Evolutionary conservation across 2,888 invertebrate species (phyloP).

Genomic region (Rhingia rostrata): DNA sequence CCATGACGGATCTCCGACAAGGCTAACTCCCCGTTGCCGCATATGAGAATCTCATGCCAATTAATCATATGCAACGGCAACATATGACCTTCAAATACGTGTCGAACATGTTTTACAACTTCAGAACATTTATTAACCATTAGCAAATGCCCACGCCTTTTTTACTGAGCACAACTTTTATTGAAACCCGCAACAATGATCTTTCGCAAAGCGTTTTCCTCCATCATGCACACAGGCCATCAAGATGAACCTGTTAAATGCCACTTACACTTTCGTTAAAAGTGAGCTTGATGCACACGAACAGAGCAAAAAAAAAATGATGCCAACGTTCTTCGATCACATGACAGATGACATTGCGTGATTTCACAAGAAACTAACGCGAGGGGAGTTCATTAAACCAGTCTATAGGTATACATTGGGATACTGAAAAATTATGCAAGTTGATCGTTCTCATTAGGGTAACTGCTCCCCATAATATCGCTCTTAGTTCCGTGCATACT

Average conservation of each 20-base stretch:
- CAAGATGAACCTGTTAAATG: neutral
- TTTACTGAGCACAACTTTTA: conserved; percentile 18
- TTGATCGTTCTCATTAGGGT: conserved; percentile 3
- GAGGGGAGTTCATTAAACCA: conserved; percentile 42
- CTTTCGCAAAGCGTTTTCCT: neutral
- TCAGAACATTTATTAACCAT: conserved; percentile 13
- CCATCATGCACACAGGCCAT: conserved; percentile 1
- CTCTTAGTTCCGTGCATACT: conserved; percentile 7
- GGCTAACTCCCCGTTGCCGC: neutral
- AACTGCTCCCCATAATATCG: conserved; percentile 5
- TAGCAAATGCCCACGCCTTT: neutral
- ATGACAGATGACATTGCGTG: conserved; percentile 21
- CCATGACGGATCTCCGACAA: neutral
- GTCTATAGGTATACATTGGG: neutral
- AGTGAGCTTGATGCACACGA: conserved; percentile 12
- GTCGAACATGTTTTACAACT: conserved; percentile 64
- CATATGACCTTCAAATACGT: conserved; percentile 36
- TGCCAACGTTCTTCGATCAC: conserved; percentile 27
- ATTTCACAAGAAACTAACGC: conserved; percentile 3
- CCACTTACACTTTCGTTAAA: conserved; percentile 48
- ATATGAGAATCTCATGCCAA: conserved; percentile 5
- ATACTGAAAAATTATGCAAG: neutral
- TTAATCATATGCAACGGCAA: conserved; percentile 3
- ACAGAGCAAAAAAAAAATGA: conserved; percentile 13
- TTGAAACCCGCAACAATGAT: neutral